Percentiles rank a stretch among this genome's conserved stretches.
Evolutionary conservation across 1,140 invertebrate species (phyloP).

Genomic region (Stegodyphus mimosarum): DNA sequence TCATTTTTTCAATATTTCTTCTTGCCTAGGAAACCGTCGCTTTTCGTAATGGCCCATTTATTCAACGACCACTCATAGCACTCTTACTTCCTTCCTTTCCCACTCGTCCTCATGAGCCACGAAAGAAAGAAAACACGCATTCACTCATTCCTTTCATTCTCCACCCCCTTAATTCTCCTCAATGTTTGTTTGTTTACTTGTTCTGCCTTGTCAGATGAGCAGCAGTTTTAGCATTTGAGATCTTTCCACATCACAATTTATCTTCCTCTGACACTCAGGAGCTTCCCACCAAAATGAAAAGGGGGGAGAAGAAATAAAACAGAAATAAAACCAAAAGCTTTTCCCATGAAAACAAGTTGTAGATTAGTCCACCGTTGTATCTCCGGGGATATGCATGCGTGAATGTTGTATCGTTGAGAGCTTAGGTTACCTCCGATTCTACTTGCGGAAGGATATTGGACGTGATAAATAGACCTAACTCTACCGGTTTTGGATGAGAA

Average conservation of each 20-base stretch:
- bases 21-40: neutral
- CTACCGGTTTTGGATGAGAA: neutral
- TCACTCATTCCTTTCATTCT: constrained; percentile 4
- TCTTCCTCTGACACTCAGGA: constrained; percentile 44
- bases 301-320: constrained; percentile 12
- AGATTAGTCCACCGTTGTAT: constrained; percentile 38
- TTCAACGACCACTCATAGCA: constrained; percentile 50
- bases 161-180: constrained; percentile 36
- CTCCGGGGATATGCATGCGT: neutral
- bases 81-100: neutral
- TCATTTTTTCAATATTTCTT: neutral
- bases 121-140: constrained; percentile 15
- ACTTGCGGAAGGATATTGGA: constrained; percentile 10
- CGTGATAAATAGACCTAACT: constrained; percentile 44
- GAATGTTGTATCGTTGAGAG: constrained; percentile 31
- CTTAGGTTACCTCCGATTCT: constrained; percentile 24
- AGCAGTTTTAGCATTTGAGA: constrained; percentile 44
- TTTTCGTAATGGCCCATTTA: constrained; percentile 52
- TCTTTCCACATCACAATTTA: constrained; percentile 55
- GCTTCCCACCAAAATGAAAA: constrained; percentile 13
- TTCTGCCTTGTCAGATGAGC: constrained; percentile 25
- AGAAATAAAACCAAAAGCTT: neutral
- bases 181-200: constrained; percentile 33
- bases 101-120: neutral
- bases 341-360: constrained; percentile 49